Evolutionary conservation across 2,797 vertebrate genomes (phyloP), one percentile per base, ranked within the genome.

Genomic region (Halcyon badia): DNA sequence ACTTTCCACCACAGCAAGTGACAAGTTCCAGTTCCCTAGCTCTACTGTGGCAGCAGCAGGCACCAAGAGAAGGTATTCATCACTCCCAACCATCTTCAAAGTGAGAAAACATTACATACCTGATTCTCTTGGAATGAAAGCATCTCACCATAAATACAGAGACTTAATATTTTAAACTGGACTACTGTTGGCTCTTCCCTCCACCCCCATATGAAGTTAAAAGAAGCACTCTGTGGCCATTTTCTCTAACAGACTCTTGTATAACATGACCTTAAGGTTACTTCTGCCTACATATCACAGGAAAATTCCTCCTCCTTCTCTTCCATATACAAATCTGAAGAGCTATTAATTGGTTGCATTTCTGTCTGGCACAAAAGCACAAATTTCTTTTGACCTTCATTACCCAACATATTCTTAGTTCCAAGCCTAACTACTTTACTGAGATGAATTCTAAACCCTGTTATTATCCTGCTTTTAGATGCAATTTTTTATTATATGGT

Each of bases 291-390:
- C 4, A 4, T 11, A 31, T 61, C 60, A 71, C 17, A 89, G 48
- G 92, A 33, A 42, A 85, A 83, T 80, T 93, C 21, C 68, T 87
- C 52, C 42, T 84, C 48, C 22, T 87, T 37, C 39, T 77, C 42
- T 81, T 44, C 28, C 51, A 52, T 5, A 16, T 2, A 42, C 24
- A 76, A 68, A 22, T 64, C 33, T 89, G 84, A 78, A 92, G 73
- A 96, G 33, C 10, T 22, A 79, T 92, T 71, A 88, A 95, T 46
- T 37, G 65, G 44, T 70, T 87, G 75, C 25, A 76, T 42, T 90
- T 77, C 57, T 73, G 28, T 68, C 39, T 88, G 60, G 41, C 60
- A 86, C 46, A 60, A 90, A 95, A 93, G 16, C 70, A 89, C 46
- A 64, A 12, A 54, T 82, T 87, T 65, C 33, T 82, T 17, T 49